Conservation (phyloP, 2,797 vertebrate species). For the Poecilia wingei region DNA sequence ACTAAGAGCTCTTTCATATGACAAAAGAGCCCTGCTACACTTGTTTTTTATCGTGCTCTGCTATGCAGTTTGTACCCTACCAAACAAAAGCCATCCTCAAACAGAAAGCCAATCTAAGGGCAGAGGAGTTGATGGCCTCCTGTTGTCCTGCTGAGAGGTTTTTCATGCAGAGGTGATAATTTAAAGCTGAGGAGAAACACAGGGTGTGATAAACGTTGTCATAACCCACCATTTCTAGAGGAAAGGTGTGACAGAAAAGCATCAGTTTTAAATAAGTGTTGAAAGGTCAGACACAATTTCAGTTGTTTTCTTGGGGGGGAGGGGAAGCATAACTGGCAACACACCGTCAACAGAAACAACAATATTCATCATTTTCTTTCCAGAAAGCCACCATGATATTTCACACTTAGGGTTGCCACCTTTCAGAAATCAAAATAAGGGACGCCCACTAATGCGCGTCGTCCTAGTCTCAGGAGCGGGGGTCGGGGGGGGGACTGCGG, state of each 20-base stretch:
- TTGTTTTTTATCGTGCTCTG: background rate
- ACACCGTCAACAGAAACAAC: slow-evolving; percentile 13
- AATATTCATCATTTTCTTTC: background rate
- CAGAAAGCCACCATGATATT: background rate
- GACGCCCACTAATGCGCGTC: too few species aligned
- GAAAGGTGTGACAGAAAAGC: slow-evolving; percentile 9
- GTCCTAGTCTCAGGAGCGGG: too few species aligned
- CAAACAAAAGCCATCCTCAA: background rate
- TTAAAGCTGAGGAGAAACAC: slow-evolving; percentile 15
- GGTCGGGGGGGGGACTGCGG: too few species aligned
- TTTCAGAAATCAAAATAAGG: too few species aligned
- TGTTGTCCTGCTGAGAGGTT: background rate
- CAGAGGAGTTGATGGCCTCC: background rate
- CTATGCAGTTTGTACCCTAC: background rate
- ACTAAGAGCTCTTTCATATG: background rate
- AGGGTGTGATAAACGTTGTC: slow-evolving; percentile 8
- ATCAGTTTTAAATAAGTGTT: slow-evolving; percentile 42
- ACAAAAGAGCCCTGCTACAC: background rate
- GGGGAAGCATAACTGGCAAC: slow-evolving; percentile 1
- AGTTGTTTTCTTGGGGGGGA: background rate
- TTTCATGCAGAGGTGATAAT: slow-evolving; percentile 19
- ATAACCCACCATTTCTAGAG: slow-evolving; percentile 32
- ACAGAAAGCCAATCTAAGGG: background rate
- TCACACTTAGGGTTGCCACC: too few species aligned
- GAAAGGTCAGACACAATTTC: slow-evolving; percentile 25